Evolutionary conservation across 2,113 vertebrate species (phyloP).

Genomic region (Cebus imitator): DNA sequence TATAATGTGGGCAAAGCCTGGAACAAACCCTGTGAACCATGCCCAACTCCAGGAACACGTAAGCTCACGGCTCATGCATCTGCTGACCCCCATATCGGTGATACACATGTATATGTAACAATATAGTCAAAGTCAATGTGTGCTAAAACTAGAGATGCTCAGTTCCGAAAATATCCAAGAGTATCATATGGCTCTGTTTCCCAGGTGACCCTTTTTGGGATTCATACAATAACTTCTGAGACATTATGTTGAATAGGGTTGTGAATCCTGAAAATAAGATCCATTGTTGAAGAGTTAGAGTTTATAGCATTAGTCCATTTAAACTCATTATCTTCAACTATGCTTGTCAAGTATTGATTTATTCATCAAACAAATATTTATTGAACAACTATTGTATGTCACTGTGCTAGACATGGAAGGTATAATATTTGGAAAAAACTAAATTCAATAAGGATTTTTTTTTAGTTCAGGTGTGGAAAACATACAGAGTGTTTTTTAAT

Average conservation of each 20-base stretch:
- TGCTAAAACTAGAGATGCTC: not conserved
- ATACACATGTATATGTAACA: accelerated
- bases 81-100: accelerated
- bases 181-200: accelerated
- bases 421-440: not conserved
- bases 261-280: not conserved
- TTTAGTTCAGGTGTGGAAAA: not conserved
- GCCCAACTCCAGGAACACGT: conserved; percentile 88
- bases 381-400: not conserved
- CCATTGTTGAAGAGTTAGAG: not conserved
- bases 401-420: not conserved
- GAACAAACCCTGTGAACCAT: conserved; percentile 90
- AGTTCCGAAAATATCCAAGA: not conserved
- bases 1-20: conserved; percentile 92
- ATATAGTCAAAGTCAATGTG: accelerated
- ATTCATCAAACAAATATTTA: not conserved
- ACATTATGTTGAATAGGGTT: not conserved
- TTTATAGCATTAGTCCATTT: not conserved
- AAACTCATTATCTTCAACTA: not conserved
- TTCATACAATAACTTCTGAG: not conserved
- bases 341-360: not conserved
- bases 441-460: not conserved
- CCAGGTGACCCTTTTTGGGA: not conserved
- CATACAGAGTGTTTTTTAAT: not conserved
- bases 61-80: not conserved